phyloP scores from a whole-genome alignment of 2,888 invertebrate genomes.

The Piscicola geometra region DNA sequence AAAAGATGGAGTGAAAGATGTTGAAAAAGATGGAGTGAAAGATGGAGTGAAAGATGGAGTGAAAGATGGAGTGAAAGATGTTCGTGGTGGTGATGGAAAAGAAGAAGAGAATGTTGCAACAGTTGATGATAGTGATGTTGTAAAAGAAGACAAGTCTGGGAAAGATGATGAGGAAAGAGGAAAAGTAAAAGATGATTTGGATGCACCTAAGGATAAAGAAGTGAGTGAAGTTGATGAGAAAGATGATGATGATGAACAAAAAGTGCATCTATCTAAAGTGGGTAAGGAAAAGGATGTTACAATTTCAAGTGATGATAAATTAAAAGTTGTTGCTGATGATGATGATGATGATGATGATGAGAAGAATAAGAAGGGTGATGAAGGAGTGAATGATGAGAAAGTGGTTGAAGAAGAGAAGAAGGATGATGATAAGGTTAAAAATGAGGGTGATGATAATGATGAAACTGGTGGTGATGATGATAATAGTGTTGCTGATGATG shows the following conservation, averaged over 20 bases:
- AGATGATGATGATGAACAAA: conserved; percentile 2
- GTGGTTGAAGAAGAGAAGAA: background rate
- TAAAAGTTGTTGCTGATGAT: background rate
- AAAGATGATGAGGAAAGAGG: background rate
- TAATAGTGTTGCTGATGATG: background rate
- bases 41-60: background rate
- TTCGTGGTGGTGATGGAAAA: background rate
- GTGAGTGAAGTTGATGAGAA: background rate
- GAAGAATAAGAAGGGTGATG: background rate
- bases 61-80: conserved; percentile 7
- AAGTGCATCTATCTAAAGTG: too few species aligned
- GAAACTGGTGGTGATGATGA: background rate
- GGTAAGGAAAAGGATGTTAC: too few species aligned
- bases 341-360: background rate
- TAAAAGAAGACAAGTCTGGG: background rate
- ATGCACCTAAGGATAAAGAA: background rate
- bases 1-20: too few species aligned
- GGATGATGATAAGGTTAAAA: too few species aligned
- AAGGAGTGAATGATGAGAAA: background rate
- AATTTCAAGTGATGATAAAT: too few species aligned
- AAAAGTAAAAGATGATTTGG: background rate
- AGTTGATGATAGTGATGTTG: background rate
- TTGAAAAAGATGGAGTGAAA: too few species aligned
- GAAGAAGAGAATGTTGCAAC: background rate
- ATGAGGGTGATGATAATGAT: background rate